phyloP scores from a whole-genome alignment of 2,113 vertebrate genomes.

The Podocnemis expansa region DNA sequence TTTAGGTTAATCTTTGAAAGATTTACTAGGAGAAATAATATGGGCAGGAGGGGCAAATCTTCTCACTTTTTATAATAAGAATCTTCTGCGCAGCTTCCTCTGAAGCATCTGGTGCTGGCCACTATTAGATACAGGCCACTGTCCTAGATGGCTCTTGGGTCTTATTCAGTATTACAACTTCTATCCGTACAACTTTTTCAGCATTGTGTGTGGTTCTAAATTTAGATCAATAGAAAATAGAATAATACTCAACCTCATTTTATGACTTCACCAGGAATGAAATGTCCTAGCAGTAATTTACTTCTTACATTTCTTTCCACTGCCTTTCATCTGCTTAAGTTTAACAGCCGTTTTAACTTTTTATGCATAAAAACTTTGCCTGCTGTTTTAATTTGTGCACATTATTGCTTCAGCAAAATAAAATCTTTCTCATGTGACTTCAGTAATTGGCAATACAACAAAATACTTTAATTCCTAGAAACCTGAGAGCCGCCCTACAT shows the following conservation, averaged over 20 bases:
- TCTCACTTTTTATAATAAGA: background rate
- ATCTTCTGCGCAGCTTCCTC: background rate
- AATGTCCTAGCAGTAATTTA: background rate
- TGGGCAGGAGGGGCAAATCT: background rate
- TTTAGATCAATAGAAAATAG: background rate
- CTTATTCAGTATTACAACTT: background rate
- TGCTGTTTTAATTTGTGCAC: background rate
- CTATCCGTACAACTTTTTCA: background rate
- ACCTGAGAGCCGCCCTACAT: constrained; percentile 80
- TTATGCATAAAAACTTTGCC: background rate
- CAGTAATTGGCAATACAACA: background rate
- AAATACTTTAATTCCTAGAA: constrained; percentile 72
- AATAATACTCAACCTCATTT: background rate
- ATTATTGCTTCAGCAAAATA: background rate
- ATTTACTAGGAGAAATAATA: background rate
- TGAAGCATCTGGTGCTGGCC: background rate
- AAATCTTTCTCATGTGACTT: background rate
- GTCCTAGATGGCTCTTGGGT: background rate
- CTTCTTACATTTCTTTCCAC: background rate
- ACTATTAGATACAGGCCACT: background rate
- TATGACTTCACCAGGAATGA: background rate
- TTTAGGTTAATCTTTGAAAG: background rate
- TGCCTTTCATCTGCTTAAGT: background rate
- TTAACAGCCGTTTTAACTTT: background rate
- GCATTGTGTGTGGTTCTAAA: background rate